Conservation (phyloP, 2,113 vertebrate species). For the Cynoglossus semilaevis region DNA sequence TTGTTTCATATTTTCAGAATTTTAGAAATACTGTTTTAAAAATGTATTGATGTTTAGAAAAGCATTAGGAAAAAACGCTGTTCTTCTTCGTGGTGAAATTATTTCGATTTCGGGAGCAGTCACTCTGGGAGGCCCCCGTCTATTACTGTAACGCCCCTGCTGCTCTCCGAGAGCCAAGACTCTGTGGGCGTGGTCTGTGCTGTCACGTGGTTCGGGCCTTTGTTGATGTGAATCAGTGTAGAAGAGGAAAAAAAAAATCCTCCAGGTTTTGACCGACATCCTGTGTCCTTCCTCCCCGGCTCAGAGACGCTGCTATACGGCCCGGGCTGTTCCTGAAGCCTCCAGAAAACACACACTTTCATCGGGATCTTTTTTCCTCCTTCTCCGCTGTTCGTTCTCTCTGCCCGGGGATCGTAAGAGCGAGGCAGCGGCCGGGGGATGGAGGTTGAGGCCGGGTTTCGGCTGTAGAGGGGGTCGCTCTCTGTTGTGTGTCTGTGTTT, state of each 20-base stretch:
- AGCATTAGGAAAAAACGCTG: too few relatives aligned
- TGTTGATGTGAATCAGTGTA: constrained; percentile 61
- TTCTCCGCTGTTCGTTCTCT: constrained; percentile 6
- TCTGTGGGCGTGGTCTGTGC: constrained; percentile 54
- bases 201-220: constrained; percentile 66
- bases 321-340: constrained; percentile 31
- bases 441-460: constrained; percentile 52
- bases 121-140: background rate
- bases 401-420: constrained; percentile 18
- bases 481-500: too few relatives aligned
- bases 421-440: constrained; percentile 51
- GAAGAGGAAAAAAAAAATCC: constrained; percentile 18
- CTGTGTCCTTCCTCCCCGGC: constrained; percentile 20
- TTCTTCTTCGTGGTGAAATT: too few relatives aligned
- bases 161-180: background rate
- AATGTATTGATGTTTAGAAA: too few relatives aligned
- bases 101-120: too few relatives aligned
- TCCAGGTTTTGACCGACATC: constrained; percentile 20
- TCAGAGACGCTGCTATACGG: constrained; percentile 21
- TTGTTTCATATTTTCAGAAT: background rate
- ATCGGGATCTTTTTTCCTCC: background rate
- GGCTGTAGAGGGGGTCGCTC: constrained; percentile 13
- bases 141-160: background rate
- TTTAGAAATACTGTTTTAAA: too few relatives aligned
- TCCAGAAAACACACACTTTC: background rate